Evolutionary conservation across 2,113 vertebrate species (phyloP), one percentile per base, ranked within the genome.

Genomic region (Periophthalmodon schlosseri): DNA sequence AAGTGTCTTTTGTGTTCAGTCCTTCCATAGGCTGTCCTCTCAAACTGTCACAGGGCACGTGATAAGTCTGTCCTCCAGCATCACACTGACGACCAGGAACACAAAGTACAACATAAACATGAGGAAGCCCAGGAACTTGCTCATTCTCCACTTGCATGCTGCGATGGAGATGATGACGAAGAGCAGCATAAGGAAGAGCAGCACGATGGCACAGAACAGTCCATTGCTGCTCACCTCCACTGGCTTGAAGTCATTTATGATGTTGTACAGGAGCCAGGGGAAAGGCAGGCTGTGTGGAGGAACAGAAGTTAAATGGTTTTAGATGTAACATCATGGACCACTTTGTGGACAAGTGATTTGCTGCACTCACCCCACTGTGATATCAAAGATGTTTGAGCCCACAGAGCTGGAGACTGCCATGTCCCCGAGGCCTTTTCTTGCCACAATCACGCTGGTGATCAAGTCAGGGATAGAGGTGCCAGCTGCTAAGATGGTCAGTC

Each of bases 341-440:
- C 21, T 47, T 39, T 68, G 23, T 47, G 14, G 10, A 16, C 66
- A 36, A 44, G 34, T 10, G 10, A 12, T 61, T 18, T 64, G 15
- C 7, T 34, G 24, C 6, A 88, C 91, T 90, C 79, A 94, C 93
- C 93, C 93, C 56, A 94, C 93, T 9, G 93, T 94, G 73, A 94
- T 94, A 54, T 94, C 93, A 69, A 94, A 94, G 80, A 94, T 94
- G 91, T 94, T 94, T 64, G 93, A 94, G 67, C 93, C 93, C 70
- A 94, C 93, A 20, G 93, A 94, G 78, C 93, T 94, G 68, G 93
- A 94, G 74, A 94, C 93, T 0, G 93, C 93, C 93, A 94, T 94
- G 91, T 94, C 93, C 5, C 93, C 93, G 0, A 94, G 89, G 69
- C 93, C 93, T 85, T 94, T 94, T 44, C 93, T 83, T 14, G 93